Percentiles rank a stretch among this genome's conserved stretches.
Evolutionary conservation across 2,113 vertebrate species (phyloP).

Genomic region (Dasyornis broadbenti): DNA sequence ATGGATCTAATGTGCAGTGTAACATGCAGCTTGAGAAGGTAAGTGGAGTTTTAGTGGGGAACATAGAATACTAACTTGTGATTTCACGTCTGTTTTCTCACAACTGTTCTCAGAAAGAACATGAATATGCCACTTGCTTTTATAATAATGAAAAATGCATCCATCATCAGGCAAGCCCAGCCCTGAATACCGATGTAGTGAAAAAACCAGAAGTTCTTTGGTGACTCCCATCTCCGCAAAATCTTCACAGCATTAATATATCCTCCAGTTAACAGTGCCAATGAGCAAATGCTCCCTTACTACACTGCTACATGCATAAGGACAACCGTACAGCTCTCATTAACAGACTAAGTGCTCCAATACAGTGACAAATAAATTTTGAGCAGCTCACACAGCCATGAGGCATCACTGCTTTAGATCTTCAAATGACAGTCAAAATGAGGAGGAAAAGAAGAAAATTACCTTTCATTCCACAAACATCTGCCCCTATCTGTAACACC

Average conservation of each 20-base stretch:
- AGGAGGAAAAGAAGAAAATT: not conserved
- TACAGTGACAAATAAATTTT: not conserved
- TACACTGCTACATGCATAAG: not conserved
- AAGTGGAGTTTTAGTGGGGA: not conserved
- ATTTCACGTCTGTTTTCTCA: not conserved
- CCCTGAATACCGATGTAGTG: not conserved
- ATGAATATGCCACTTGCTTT: not conserved
- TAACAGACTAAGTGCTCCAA: not conserved
- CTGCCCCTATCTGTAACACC: not conserved
- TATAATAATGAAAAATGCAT: not conserved
- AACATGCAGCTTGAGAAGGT: not conserved
- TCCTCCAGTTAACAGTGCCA: not conserved
- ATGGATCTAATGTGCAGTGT: not conserved
- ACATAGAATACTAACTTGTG: not conserved
- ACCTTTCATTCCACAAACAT: not conserved
- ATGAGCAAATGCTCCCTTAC: not conserved
- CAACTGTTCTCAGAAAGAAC: not conserved
- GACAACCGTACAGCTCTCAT: not conserved
- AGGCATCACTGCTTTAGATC: not conserved
- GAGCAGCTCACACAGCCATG: not conserved
- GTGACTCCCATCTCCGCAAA: not conserved
- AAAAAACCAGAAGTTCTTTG: not conserved
- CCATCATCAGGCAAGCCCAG: not conserved
- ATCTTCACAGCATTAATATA: not conserved
- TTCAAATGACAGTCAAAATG: not conserved